A percentile compares a stretch with the other conserved stretches of the same genome.
These are phyloP conservation scores for Caranx ignobilis DNA, from an alignment of 2,113 vertebrate species.

Conservation along the genomic window DNA sequence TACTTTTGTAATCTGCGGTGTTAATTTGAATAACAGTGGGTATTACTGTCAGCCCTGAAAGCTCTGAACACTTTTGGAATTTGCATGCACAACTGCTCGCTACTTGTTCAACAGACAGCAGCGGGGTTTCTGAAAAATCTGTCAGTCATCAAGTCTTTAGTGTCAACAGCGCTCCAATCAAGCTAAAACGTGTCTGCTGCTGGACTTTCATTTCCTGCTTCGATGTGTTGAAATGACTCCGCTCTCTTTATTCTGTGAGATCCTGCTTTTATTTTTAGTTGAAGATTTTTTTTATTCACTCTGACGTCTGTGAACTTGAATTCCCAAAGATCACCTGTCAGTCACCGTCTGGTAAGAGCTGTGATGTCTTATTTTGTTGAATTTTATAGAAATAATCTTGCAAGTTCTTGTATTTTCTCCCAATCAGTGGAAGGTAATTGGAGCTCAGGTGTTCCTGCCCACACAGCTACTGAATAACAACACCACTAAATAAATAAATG, in stretches of 20 bases:
- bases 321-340: constrained; percentile 8
- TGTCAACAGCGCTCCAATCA: constrained; percentile 31
- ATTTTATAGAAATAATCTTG: neutral
- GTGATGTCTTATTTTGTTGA: neutral
- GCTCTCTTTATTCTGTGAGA: neutral
- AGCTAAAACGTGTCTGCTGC: neutral
- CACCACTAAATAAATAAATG: neutral
- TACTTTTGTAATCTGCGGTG: constrained; percentile 13
- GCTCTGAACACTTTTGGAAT: constrained; percentile 24
- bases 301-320: neutral
- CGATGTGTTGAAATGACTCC: neutral
- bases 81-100: constrained; percentile 37
- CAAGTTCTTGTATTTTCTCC: neutral
- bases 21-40: constrained; percentile 57
- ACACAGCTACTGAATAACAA: neutral
- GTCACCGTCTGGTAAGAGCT: neutral
- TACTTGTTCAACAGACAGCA: constrained; percentile 2
- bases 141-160: constrained; percentile 33
- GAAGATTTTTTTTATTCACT: neutral
- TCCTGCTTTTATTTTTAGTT: neutral
- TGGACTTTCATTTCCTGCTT: constrained; percentile 10
- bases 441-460: neutral
- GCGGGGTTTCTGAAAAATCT: constrained; percentile 30
- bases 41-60: constrained; percentile 37
- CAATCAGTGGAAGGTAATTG: neutral